Evolutionary conservation across 1,140 invertebrate genomes (phyloP).

Genomic region (Drosophila baimaii): DNA sequence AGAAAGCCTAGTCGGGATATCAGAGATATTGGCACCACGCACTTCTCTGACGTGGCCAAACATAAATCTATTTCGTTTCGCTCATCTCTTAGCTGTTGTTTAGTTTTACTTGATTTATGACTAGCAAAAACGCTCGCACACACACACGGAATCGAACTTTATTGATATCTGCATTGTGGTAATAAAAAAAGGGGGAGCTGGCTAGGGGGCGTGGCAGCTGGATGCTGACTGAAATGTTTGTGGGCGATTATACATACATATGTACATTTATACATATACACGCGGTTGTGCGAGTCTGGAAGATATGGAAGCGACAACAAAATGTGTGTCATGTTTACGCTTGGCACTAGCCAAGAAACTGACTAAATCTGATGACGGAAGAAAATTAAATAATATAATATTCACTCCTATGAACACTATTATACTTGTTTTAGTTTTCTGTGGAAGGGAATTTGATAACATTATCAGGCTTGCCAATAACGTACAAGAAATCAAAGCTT

Average conservation of each 20-base stretch:
- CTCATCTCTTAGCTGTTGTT: slow-evolving; percentile 52
- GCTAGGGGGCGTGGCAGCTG: slow-evolving; percentile 15
- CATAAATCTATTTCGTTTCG: slow-evolving; percentile 70
- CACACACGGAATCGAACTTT: slow-evolving; percentile 64
- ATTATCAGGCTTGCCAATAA: too few relatives aligned
- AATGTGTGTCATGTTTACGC: slow-evolving; percentile 63
- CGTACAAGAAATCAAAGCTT: too few relatives aligned
- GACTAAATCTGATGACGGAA: slow-evolving; percentile 47
- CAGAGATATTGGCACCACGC: slow-evolving; percentile 60
- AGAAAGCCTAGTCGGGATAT: slow-evolving; percentile 26
- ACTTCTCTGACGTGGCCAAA: slow-evolving; percentile 47
- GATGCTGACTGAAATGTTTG: slow-evolving; percentile 57
- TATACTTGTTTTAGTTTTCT: too few relatives aligned
- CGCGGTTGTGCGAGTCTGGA: slow-evolving; percentile 1
- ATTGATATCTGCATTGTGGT: slow-evolving; percentile 69
- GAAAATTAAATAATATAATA: slow-evolving; percentile 18
- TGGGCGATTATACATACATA: slow-evolving; percentile 14
- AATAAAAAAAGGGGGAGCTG: slow-evolving; percentile 45
- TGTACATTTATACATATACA: neutral
- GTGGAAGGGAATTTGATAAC: too few relatives aligned
- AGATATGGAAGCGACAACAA: slow-evolving; percentile 15
- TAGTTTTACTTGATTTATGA: slow-evolving; percentile 77
- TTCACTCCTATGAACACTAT: too few relatives aligned
- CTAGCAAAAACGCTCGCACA: slow-evolving; percentile 34
- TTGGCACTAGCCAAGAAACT: slow-evolving; percentile 60